These are phyloP conservation scores for Drosophila carrolli DNA, from an alignment of 1,140 invertebrate species.

Conservation along the genomic window DNA sequence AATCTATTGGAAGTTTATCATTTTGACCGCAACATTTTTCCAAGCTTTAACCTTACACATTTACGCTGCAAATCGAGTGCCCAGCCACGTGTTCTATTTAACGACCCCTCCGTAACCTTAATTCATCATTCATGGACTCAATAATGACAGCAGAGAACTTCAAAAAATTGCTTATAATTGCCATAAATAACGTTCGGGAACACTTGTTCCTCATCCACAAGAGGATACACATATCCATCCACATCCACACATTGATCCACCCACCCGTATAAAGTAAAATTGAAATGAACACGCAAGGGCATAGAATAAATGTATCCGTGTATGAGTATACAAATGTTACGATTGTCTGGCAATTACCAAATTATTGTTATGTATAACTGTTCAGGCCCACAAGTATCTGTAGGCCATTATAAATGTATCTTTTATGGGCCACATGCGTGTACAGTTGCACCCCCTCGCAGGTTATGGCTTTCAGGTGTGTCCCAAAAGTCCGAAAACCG, in stretches of 20 bases:
- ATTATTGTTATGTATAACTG: conserved; percentile 81
- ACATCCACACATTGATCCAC: conserved; percentile 22
- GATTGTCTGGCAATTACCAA: conserved; percentile 81
- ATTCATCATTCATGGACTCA: conserved; percentile 62
- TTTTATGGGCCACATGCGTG: conserved; percentile 71
- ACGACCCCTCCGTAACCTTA: conserved; percentile 33
- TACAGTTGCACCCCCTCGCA: conserved; percentile 57
- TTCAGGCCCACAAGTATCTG: conserved; percentile 60
- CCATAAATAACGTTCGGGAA: conserved; percentile 58
- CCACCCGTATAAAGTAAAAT: conserved; percentile 54
- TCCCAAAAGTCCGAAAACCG: conserved; percentile 7
- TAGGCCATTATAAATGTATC: conserved; percentile 75
- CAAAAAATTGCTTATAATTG: conserved; percentile 72
- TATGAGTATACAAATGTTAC: conserved; percentile 69
- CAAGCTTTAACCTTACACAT: conserved; percentile 28
- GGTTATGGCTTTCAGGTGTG: conserved; percentile 79
- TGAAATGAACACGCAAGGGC: conserved; percentile 72
- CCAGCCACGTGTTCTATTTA: conserved; percentile 54
- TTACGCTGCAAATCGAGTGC: conserved; percentile 2
- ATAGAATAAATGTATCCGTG: conserved; percentile 22
- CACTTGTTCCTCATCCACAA: conserved; percentile 58
- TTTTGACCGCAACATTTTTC: background rate
- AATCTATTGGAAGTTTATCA: background rate
- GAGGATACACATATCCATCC: conserved; percentile 14
- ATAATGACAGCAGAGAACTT: conserved; percentile 31